Evolutionary conservation across 64 coral and sea anemone genomes (phyloP), one percentile per base, ranked within the genome.

Genomic region (Stichodactyla mertensii): DNA sequence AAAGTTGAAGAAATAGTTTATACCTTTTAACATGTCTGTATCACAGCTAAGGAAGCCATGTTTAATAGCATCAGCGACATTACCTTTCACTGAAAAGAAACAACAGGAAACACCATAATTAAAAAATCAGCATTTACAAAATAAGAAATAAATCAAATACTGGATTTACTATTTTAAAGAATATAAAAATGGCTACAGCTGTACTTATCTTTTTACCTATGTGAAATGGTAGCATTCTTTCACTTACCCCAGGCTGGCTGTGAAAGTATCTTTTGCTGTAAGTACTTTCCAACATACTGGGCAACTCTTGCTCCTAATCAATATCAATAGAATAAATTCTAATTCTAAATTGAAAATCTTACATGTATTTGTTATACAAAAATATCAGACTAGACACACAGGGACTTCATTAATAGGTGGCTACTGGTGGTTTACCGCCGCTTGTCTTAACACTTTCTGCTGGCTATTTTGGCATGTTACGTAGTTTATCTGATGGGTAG

Each of bases 11-110:
- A 45, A 45, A 45, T 45, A 45, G 36, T 74, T 2, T 27, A 59
- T 90, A 96, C 94, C 94, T 93, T 96, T 96, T 78, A 93, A 78
- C 94, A 96, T 96, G 55, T 96, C 94, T 86, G 61, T 86, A 61
- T 96, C 94, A 88, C 94, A 96, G 14, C 67, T 85, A n/a, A 96
- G 85, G 69, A 96, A 96, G 10, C 94, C 94, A 57, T 74, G 59
- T 57, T 92, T 96, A 64, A 96, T 53, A 45, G 94, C 94, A 80
- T 96, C 94, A 64, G 57, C 45, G 45, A 93, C 51, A 64, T 93
- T 96, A 16, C 91, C 94, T 52, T 96, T 93, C 55, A 78, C 94
- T 96, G 80, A 22, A 7, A 27, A 52, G n/a, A 6, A 77, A 77
- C 20, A 87, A 55, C 55, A 11, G 61, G 9, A 67, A 61, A 83